Base-by-base conservation (phyloP, 2,888 invertebrate species). In the Hoplodrina blanda region DNA sequence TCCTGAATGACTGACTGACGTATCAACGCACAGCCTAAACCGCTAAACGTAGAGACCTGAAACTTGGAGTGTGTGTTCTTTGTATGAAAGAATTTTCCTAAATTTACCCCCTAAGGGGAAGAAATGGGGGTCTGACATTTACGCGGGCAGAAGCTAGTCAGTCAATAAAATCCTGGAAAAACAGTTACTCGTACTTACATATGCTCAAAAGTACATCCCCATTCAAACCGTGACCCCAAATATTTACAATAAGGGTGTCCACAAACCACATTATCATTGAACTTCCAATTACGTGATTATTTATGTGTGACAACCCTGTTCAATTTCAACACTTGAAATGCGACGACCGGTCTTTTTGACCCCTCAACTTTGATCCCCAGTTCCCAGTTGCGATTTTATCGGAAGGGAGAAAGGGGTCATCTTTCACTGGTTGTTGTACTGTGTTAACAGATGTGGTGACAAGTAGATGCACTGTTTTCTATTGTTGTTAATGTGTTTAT, bases 201-300 rank as follows among this genome's bases (percentile, higher is more conserved):
- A 85, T 67, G 73, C 69, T 73, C 65, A 19, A 57, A 46, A 62
- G 67, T 19, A 70, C 67, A 80, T 82, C 83, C 83, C 81, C 64
- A 67, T 73, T 76, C 37, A 56, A 25, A 68, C 69, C 62, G 62
- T 68, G 69, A 77, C 85, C 81, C 85, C 59, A 82, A 84, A 84
- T 75, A 78, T 83, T 81, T 74, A 81, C 70, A 65, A 60, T 71
- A 76, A 78, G 84, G 87, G 88, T 87, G 84, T 80, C 81, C 76
- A 79, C 79, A 72, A 71, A 90, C 90, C 90, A 84, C 90, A 89
- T 83, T 91, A 90, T 91, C 92, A 90, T 90, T 88, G 86, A 81
- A 90, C 79, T 90, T 83, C 91, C 94, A 95, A 95, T 95, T 95
- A 95, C 84, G 89, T 93, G 90, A 94, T 95, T 94, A 95, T 95